phyloP scores from a whole-genome alignment of 1,140 invertebrate genomes.

The Megalonaias nervosa region DNA sequence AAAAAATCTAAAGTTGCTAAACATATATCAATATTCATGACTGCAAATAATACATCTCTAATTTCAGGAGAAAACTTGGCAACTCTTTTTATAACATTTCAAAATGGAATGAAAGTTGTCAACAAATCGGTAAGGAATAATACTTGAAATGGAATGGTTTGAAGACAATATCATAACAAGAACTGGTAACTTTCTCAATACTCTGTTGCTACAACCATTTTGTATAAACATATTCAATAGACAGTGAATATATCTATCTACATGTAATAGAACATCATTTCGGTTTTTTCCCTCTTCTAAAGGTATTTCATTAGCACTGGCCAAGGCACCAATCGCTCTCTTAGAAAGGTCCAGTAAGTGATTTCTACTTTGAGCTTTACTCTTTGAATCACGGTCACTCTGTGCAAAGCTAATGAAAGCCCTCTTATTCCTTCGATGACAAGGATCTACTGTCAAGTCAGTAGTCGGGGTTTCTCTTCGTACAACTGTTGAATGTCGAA shows the following conservation, averaged over 20 bases:
- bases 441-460: neutral
- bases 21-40: too few relatives aligned
- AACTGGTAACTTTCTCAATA: slow-evolving; percentile 2
- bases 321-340: neutral
- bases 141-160: slow-evolving; percentile 2
- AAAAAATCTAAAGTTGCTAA: too few relatives aligned
- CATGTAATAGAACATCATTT: neutral
- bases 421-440: too few relatives aligned
- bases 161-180: slow-evolving; percentile 1
- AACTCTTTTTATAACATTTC: neutral
- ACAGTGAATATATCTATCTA: neutral
- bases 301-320: neutral
- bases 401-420: too few relatives aligned
- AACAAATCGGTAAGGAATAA: slow-evolving; percentile 2
- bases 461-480: neutral
- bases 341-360: too few relatives aligned
- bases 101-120: neutral
- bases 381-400: neutral
- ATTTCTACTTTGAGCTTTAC: slow-evolving; percentile 3
- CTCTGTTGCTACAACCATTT: neutral
- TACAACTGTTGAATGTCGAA: slow-evolving; percentile 1
- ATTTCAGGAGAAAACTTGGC: too few relatives aligned
- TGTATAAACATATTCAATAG: neutral
- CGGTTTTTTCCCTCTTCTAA: neutral
- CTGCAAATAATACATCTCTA: too few relatives aligned